These are phyloP conservation scores for Vulpes vulpes DNA, from an alignment of 2,113 vertebrate species.

Conservation along the genomic window DNA sequence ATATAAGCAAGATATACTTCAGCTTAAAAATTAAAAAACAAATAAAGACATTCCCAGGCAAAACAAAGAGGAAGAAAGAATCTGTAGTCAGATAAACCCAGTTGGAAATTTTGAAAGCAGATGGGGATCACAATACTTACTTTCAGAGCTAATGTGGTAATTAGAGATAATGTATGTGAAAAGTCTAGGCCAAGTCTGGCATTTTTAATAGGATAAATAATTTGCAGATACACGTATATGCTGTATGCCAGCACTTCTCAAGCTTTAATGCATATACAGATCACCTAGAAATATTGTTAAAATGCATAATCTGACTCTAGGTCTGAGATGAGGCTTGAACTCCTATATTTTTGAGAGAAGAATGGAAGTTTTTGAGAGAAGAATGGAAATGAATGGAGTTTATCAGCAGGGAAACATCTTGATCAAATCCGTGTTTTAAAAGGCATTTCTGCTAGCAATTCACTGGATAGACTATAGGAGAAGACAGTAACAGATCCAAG, in stretches of 20 bases:
- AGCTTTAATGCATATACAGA: not conserved
- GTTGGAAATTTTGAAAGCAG: constrained; percentile 11
- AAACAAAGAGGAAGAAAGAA: not conserved
- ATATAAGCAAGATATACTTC: not conserved
- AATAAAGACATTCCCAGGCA: not conserved
- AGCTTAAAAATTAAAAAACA: not conserved
- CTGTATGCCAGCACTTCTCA: not conserved
- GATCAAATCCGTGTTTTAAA: constrained; percentile 4
- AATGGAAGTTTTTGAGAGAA: not conserved
- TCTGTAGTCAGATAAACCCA: not conserved
- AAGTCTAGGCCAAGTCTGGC: not conserved
- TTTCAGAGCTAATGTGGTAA: not conserved
- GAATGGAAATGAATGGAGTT: not conserved
- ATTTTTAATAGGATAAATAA: not conserved
- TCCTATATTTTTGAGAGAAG: not conserved
- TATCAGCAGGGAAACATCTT: not conserved
- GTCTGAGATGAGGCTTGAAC: not conserved
- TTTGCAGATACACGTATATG: not conserved
- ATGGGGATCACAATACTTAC: not conserved
- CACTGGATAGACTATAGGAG: not conserved
- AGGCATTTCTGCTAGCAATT: not conserved
- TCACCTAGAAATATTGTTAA: not conserved
- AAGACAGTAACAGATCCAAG: not conserved
- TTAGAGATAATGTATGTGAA: not conserved
- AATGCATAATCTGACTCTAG: not conserved